Evolutionary conservation across 2,113 vertebrate species (phyloP), one percentile per base, ranked within the genome.

Genomic region (Pygoscelis antarcticus): DNA sequence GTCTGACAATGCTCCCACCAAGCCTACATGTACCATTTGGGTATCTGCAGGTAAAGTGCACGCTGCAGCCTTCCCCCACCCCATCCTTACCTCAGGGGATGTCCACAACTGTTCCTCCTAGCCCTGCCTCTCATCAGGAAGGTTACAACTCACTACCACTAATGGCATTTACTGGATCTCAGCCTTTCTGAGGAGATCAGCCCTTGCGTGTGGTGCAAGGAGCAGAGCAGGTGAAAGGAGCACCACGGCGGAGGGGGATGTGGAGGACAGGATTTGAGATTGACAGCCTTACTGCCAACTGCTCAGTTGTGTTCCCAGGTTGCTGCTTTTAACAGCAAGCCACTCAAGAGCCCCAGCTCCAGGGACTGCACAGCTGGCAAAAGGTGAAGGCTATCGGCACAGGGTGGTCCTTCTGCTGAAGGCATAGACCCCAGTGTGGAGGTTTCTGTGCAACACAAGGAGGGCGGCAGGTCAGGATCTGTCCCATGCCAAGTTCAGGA

Each of bases 1-100:
- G 91, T 95, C 81, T 95, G 91, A 95, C 84, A 94, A 96, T 55
- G 89, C 47, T 96, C 91, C 95, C 91, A 91, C 60, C 82, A 89
- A 95, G 78, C 87, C 94, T 91, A 66, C 42, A 70, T 19, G 36
- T 66, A 93, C 70, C 87, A 52, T 62, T 51, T 11, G 60, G 71
- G 38, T 62, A 88, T 21, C 88, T 86, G 83, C 3, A 0, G 42
- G 58, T 86, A 30, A 88, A 88, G 64, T 78, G 42, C 71, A 57
- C 18, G 0, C 60, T 72, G 71, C n/a, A 83, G 82, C 55, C 68
- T 91, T 88, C n/a, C n/a, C 80, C 75, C 75, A 75, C 8, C 77
- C 70, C 78, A 0, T 80, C 68, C 91, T 97, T 96, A 96, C 95
- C 91, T 96, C 91, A 65, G 46, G 87, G 91, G 40, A 80, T 0